These are phyloP conservation scores for Idaea straminata DNA, from an alignment of 2,888 invertebrate species.

Conservation along the genomic window DNA sequence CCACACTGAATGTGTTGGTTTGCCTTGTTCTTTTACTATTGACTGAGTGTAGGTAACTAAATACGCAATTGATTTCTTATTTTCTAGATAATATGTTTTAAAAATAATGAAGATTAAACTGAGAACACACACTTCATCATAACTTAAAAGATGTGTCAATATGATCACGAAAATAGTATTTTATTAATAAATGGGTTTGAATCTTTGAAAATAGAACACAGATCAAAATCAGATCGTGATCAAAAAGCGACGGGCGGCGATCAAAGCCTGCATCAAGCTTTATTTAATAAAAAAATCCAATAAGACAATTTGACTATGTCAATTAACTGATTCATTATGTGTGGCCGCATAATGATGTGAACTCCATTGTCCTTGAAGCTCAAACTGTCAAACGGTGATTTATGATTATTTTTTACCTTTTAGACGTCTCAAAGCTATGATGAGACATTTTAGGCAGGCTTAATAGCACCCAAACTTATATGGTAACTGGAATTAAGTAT, in stretches of 20 bases:
- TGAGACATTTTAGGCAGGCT: constrained; percentile 18
- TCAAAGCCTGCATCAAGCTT: too few species aligned
- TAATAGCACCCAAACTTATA: constrained; percentile 37
- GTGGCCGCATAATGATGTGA: background rate
- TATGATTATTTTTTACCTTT: background rate
- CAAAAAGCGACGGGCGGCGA: too few species aligned
- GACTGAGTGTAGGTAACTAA: background rate
- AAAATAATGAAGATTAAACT: too few species aligned
- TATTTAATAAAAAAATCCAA: too few species aligned
- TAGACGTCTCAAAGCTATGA: constrained; percentile 19
- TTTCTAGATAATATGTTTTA: background rate
- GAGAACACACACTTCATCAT: too few species aligned
- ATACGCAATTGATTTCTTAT: constrained; percentile 1
- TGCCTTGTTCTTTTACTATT: constrained; percentile 4
- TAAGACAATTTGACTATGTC: background rate
- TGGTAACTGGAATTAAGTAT: constrained; percentile 39
- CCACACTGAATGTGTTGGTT: constrained; percentile 19
- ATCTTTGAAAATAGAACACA: too few species aligned
- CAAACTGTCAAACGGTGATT: background rate
- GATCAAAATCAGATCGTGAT: too few species aligned
- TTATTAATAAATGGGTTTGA: too few species aligned
- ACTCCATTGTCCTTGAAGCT: background rate
- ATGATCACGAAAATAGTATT: too few species aligned
- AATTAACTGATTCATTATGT: background rate
- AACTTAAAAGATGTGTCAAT: too few species aligned